Conservation (phyloP, 2,113 vertebrate species). For the Hemichromis elongatus region DNA sequence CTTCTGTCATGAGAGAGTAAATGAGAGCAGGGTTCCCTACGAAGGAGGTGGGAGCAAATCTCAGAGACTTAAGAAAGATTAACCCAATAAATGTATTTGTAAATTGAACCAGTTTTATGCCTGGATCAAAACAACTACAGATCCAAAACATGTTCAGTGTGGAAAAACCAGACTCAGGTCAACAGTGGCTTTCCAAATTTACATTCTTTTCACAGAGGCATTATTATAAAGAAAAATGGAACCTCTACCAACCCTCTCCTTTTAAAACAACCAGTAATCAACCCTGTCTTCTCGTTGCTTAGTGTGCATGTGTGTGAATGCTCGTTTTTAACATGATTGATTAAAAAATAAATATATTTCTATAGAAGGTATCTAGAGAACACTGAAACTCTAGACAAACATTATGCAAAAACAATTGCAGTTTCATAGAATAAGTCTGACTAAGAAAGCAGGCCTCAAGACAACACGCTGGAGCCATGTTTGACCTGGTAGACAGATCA, state of each 20-base stretch:
- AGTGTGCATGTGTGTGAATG: rapidly evolving
- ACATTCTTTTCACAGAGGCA: not conserved
- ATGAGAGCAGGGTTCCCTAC: not conserved
- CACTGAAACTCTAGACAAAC: not conserved
- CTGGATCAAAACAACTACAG: not conserved
- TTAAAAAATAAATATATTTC: not conserved
- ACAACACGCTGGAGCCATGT: slow-evolving; percentile 1
- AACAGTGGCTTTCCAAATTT: not conserved
- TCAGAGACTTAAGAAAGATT: not conserved
- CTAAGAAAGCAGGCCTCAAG: not conserved
- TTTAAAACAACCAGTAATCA: not conserved
- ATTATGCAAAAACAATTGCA: not conserved
- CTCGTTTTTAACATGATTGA: not conserved
- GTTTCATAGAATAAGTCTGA: not conserved
- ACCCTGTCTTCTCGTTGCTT: not conserved
- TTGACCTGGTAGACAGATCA: slow-evolving; percentile 17
- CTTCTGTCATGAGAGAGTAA: not conserved
- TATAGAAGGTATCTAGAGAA: rapidly evolving
- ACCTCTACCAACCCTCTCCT: not conserved
- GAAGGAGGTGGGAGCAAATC: not conserved
- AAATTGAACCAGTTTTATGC: not conserved
- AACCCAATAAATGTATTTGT: not conserved
- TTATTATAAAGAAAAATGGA: not conserved
- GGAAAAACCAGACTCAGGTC: not conserved
- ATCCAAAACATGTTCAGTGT: not conserved